These are phyloP conservation scores for Scortum barcoo DNA, from an alignment of 2,113 vertebrate species.

Conservation along the genomic window DNA sequence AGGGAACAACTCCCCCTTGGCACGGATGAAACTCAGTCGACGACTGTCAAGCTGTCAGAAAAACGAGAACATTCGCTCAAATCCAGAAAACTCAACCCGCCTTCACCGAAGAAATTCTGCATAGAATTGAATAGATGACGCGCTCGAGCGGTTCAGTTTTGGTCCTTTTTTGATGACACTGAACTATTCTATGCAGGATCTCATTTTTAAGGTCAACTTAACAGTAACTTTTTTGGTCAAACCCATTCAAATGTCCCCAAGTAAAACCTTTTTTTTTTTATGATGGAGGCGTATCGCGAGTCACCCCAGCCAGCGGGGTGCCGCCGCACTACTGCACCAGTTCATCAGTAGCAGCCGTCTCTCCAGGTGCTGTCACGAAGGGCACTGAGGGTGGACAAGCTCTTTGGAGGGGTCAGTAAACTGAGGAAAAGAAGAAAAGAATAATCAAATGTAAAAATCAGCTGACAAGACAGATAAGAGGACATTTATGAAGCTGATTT, in stretches of 20 bases:
- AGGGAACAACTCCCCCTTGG: conserved; percentile 58
- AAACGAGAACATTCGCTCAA: too few species aligned
- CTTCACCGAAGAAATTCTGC: conserved; percentile 61
- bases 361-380: conserved; percentile 91
- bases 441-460: background rate
- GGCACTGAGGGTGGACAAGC: conserved; percentile 89
- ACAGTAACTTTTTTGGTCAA: conserved; percentile 44
- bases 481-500: background rate
- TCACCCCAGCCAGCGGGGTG: conserved; percentile 90
- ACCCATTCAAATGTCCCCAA: background rate
- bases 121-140: conserved; percentile 37
- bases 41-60: too few species aligned
- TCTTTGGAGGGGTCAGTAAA: conserved; percentile 95
- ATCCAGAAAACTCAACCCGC: conserved; percentile 26
- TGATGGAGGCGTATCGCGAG: conserved; percentile 27
- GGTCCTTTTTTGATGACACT: background rate
- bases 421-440: conserved; percentile 69
- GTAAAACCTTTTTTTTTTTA: background rate
- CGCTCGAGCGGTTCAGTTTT: background rate
- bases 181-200: conserved; percentile 40
- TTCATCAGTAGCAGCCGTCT: conserved; percentile 91
- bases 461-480: background rate
- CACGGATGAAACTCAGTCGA: conserved; percentile 34
- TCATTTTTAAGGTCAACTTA: conserved; percentile 25
- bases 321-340: conserved; percentile 51